phyloP scores from a whole-genome alignment of 2,888 invertebrate species.

The Drosophila mulleri region DNA sequence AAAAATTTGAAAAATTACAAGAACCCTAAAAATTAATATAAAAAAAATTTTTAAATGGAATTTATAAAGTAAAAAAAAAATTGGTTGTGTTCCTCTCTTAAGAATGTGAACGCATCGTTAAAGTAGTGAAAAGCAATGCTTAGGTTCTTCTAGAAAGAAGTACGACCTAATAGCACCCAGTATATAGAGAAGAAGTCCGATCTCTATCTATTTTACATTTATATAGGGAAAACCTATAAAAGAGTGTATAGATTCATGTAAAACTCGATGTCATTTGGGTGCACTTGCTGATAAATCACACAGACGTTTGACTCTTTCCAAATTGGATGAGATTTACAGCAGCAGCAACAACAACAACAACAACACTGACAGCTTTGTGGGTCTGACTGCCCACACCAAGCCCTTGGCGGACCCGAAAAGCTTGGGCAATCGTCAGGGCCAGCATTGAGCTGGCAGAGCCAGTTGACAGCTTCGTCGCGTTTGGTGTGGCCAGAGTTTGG shows the following conservation, averaged over 20 bases:
- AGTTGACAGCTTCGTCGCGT: background rate
- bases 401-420: conserved; percentile 41
- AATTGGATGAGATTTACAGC: conserved; percentile 14
- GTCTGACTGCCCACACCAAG: conserved; percentile 68
- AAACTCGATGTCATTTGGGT: background rate
- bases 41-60: too few species aligned
- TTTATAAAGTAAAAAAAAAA: too few species aligned
- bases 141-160: background rate
- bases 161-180: background rate
- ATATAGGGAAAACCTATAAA: background rate
- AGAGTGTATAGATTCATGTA: background rate
- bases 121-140: too few species aligned
- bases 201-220: background rate
- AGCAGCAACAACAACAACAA: conserved; percentile 20
- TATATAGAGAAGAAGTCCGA: background rate
- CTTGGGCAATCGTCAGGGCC: conserved; percentile 23
- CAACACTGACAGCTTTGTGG: conserved; percentile 28
- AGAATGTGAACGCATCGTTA: too few species aligned
- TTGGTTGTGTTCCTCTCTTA: too few species aligned
- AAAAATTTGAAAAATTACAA: too few species aligned
- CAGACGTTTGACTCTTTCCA: background rate
- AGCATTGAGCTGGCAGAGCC: background rate
- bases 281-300: conserved; percentile 1
- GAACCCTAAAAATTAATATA: too few species aligned
- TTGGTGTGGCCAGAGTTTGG: conserved; percentile 26